Conservation (phyloP, 2,888 invertebrate species). For the Rhagonycha fulva region DNA sequence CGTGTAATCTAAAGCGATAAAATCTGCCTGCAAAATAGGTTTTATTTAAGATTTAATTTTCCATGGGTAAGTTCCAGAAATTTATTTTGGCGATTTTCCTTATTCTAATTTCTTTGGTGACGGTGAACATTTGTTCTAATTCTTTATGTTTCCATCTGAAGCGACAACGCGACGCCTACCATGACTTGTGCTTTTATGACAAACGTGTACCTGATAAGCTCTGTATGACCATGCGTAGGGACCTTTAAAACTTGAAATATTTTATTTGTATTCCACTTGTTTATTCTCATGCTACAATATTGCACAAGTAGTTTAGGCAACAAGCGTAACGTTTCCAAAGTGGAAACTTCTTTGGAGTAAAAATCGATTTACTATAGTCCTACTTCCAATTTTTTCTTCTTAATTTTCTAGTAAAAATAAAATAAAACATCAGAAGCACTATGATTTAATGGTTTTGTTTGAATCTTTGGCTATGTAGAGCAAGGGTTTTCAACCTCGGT, state of each 20-base stretch:
- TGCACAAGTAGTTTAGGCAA: background rate
- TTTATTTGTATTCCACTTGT: background rate
- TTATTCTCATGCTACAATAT: background rate
- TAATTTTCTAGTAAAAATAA: background rate
- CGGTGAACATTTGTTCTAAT: no score
- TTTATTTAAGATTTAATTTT: no score
- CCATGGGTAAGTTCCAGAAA: no score
- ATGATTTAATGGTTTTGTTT: background rate
- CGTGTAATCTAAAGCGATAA: no score
- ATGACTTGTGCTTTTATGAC: no score
- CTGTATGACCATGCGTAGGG: no score
- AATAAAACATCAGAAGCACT: background rate
- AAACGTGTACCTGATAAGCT: no score
- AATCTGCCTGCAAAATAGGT: no score
- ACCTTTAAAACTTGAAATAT: background rate
- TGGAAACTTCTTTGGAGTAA: background rate
- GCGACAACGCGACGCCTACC: no score
- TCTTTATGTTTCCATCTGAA: no score
- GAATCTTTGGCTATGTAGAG: background rate
- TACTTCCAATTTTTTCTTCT: background rate
- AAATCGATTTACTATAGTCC: background rate
- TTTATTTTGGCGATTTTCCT: no score
- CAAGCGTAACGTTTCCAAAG: background rate
- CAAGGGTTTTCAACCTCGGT: background rate
- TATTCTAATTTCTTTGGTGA: no score